phyloP scores from a whole-genome alignment of 2,888 invertebrate genomes.

The Drosophila nr. perissopoda region DNA sequence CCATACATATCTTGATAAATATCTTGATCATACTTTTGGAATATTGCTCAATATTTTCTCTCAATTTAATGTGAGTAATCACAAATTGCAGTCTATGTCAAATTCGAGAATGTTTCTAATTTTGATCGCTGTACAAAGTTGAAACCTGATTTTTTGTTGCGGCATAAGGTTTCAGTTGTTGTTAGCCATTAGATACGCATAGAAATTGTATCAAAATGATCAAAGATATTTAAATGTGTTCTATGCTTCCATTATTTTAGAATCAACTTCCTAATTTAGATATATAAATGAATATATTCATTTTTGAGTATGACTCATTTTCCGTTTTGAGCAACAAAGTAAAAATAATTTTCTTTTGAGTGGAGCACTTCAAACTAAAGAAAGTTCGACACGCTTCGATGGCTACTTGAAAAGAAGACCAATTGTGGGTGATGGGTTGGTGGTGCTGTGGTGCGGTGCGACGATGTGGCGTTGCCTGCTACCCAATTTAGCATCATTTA shows the following conservation, averaged over 20 bases:
- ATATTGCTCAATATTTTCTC: background rate
- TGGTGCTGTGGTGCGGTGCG: background rate
- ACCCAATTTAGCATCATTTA: slow-evolving; percentile 13
- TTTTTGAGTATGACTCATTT: background rate
- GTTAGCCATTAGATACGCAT: no score
- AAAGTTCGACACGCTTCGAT: slow-evolving; percentile 38
- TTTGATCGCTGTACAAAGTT: background rate
- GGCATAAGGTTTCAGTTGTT: no score
- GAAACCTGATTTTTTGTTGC: background rate
- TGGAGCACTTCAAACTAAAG: slow-evolving; percentile 1
- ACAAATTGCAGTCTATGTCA: background rate
- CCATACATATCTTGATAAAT: background rate
- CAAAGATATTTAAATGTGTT: background rate
- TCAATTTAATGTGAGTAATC: background rate
- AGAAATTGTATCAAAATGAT: background rate
- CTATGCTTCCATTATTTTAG: background rate
- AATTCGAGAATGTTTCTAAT: background rate
- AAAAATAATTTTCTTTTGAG: slow-evolving; percentile 1
- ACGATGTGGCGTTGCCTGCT: slow-evolving; percentile 5
- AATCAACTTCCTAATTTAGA: background rate
- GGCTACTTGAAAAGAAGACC: slow-evolving; percentile 3
- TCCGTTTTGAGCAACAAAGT: background rate
- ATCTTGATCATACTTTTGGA: background rate
- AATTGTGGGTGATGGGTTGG: slow-evolving; percentile 17
- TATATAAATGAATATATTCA: background rate